phyloP scores from a whole-genome alignment of 2,888 invertebrate species.

The Acanthoscelides obtectus region DNA sequence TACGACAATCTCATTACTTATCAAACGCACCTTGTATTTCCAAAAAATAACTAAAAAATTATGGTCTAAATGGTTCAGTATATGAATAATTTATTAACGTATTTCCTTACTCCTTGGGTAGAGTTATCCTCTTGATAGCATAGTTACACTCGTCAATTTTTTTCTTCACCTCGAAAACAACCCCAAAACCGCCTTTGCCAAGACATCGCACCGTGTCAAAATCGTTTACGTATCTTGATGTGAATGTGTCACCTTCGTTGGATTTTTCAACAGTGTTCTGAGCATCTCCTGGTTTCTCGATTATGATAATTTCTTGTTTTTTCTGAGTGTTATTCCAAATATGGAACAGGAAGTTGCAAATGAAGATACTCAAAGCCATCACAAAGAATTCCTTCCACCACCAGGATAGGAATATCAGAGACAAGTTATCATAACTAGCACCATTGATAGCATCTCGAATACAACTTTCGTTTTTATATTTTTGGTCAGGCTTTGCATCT shows the following conservation, averaged over 20 bases:
- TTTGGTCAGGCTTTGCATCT: constrained; percentile 24
- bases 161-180: constrained; percentile 92
- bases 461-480: background rate
- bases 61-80: too few species aligned
- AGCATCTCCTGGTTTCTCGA: constrained; percentile 28
- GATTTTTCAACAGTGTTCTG: constrained; percentile 23
- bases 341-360: constrained; percentile 20
- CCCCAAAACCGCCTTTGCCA: constrained; percentile 92
- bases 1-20: too few species aligned
- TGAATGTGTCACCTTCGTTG: constrained; percentile 41
- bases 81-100: too few species aligned
- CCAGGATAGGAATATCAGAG: constrained; percentile 4
- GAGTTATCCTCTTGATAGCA: constrained; percentile 89
- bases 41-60: too few species aligned
- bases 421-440: constrained; percentile 3
- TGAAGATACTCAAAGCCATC: constrained; percentile 20
- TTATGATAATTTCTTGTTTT: constrained; percentile 26
- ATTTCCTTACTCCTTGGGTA: constrained; percentile 64
- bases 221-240: constrained; percentile 73
- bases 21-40: too few species aligned
- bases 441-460: constrained; percentile 2
- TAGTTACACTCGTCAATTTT: constrained; percentile 92
- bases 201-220: constrained; percentile 78
- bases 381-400: constrained; percentile 27
- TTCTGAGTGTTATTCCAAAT: constrained; percentile 15